These are phyloP conservation scores for Gouania willdenowi DNA, from an alignment of 2,797 vertebrate genomes.

Conservation along the genomic window DNA sequence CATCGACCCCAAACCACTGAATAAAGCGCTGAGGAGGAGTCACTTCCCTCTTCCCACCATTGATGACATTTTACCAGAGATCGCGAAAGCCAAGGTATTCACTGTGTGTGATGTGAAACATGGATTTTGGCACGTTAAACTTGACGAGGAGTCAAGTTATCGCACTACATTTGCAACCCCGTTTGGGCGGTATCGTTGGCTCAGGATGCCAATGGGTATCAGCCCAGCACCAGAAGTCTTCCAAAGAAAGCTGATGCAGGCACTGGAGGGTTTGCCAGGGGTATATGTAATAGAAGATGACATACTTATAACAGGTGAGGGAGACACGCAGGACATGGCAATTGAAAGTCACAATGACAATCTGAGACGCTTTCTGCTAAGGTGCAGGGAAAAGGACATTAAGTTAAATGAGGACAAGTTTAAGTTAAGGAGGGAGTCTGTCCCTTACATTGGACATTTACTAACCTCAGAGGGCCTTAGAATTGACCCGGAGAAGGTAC, in stretches of 20 bases:
- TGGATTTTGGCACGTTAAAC: slow-evolving; percentile 21
- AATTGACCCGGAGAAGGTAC: too few species aligned
- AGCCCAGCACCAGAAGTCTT: slow-evolving; percentile 18
- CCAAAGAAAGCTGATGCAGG: slow-evolving; percentile 14
- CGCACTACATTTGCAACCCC: slow-evolving; percentile 1
- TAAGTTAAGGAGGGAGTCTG: too few species aligned
- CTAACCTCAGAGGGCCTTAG: neutral
- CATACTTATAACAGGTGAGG: too few species aligned
- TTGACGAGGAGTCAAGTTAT: slow-evolving; percentile 24
- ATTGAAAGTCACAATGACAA: too few species aligned
- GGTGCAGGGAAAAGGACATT: too few species aligned
- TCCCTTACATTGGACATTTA: neutral
- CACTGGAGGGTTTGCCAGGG: neutral
- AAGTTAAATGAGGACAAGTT: too few species aligned
- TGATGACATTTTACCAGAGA: neutral
- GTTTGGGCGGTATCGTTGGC: neutral
- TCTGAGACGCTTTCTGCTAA: too few species aligned
- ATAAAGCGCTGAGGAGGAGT: neutral
- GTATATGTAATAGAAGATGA: slow-evolving; percentile 2
- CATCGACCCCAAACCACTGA: neutral
- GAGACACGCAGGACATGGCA: too few species aligned
- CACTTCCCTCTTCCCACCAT: neutral
- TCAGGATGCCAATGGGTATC: slow-evolving; percentile 14
- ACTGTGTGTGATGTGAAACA: slow-evolving; percentile 24
- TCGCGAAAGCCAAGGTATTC: neutral